Percentiles rank a stretch among this genome's conserved stretches.
phyloP scores from a whole-genome alignment of 64 coral and sea anemone species.

The Montipora efflorescens region DNA sequence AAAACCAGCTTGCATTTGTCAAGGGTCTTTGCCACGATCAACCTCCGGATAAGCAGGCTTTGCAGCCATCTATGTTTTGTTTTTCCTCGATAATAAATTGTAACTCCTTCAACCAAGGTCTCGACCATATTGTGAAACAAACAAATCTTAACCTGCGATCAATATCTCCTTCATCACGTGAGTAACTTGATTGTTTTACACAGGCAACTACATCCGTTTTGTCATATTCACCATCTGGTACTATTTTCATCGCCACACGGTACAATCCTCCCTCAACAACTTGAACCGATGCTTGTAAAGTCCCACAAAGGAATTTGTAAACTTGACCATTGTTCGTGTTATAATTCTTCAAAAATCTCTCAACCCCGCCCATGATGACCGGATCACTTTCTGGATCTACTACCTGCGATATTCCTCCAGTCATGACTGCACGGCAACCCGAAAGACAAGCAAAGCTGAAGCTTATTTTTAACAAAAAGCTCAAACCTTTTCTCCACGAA shows the following conservation, averaged over 20 bases:
- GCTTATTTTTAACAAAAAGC: not conserved
- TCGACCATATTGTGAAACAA: constrained; percentile 33
- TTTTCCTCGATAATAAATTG: not conserved
- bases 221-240: not conserved
- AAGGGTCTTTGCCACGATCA: not conserved
- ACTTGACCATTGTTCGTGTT: not conserved
- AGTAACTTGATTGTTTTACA: not conserved
- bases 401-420: constrained; percentile 23
- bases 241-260: constrained; percentile 7
- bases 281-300: not conserved
- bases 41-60: not conserved
- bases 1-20: not conserved
- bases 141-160: not conserved
- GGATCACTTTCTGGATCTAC: not conserved
- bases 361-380: not conserved
- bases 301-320: not conserved
- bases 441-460: not conserved
- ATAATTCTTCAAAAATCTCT: not conserved
- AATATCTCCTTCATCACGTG: not conserved
- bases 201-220: not conserved
- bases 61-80: not conserved
- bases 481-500: not conserved
- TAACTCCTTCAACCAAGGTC: constrained; percentile 1
- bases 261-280: constrained; percentile 39
- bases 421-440: not conserved